A percentile compares a stretch with the other conserved stretches of the same genome.
Conservation (phyloP, 1,140 invertebrate species). For the Papilio glaucus region DNA sequence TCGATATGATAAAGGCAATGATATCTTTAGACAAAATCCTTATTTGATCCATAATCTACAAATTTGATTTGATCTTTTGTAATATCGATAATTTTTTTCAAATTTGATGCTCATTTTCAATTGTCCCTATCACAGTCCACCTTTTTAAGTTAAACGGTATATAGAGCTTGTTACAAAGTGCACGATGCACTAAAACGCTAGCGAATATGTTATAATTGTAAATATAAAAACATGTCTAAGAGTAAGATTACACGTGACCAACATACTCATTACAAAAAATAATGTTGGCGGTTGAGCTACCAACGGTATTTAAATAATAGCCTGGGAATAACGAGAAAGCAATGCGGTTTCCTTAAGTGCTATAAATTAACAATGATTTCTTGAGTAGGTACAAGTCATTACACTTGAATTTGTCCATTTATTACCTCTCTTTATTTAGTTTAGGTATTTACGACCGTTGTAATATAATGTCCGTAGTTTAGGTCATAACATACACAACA, state of each 20-base stretch:
- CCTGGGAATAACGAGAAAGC: constrained; percentile 7
- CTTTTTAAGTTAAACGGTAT: neutral
- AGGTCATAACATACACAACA: too few relatives aligned
- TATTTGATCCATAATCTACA: too few relatives aligned
- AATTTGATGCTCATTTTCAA: too few relatives aligned
- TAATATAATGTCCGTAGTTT: too few relatives aligned
- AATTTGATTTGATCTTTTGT: too few relatives aligned
- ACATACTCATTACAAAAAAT: constrained; percentile 14
- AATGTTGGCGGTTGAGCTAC: constrained; percentile 20
- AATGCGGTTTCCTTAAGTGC: constrained; percentile 30
- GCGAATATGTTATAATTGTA: neutral
- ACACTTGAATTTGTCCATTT: neutral
- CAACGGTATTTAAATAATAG: constrained; percentile 8
- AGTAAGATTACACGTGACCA: constrained; percentile 8
- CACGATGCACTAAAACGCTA: neutral
- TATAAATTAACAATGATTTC: constrained; percentile 22
- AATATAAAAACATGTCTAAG: constrained; percentile 12
- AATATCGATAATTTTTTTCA: too few relatives aligned
- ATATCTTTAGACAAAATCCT: too few relatives aligned
- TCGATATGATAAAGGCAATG: too few relatives aligned
- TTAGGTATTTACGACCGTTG: too few relatives aligned
- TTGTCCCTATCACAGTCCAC: neutral
- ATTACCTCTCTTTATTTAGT: neutral
- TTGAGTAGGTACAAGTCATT: constrained; percentile 1
- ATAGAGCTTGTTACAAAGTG: neutral